Conservation (phyloP, 2,888 invertebrate genomes). For the Eupithecia centaureata region DNA sequence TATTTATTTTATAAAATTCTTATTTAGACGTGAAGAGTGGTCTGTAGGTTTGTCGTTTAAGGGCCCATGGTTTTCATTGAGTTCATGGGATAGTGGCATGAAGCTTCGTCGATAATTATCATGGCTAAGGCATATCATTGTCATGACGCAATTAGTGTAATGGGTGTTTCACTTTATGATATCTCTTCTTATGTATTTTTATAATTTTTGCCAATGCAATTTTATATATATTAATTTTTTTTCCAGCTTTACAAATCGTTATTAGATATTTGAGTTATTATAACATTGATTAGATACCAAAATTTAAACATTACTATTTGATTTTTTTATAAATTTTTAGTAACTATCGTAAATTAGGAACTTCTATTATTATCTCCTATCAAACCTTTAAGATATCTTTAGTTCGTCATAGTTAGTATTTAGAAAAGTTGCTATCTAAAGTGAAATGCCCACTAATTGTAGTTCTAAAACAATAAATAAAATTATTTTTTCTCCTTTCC, state of each 20-base stretch:
- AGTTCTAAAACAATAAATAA: conserved; percentile 47
- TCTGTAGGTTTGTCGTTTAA: conserved; percentile 28
- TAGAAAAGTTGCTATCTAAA: conserved; percentile 36
- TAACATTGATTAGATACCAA: background rate
- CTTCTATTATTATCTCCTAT: background rate
- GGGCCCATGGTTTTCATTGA: conserved; percentile 38
- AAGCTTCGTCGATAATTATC: conserved; percentile 69
- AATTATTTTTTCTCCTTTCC: conserved; percentile 68
- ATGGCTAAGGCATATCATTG: conserved; percentile 84
- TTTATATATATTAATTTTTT: background rate
- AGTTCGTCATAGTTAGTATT: background rate
- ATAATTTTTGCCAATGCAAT: conserved; percentile 10
- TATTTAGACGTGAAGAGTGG: conserved; percentile 7
- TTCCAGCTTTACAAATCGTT: background rate
- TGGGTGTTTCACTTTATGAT: conserved; percentile 67
- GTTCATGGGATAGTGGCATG: conserved; percentile 70
- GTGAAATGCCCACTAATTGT: conserved; percentile 54
- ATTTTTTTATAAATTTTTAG: background rate
- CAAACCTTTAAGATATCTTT: background rate
- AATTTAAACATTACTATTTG: background rate
- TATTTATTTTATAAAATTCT: background rate
- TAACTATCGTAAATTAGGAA: background rate
- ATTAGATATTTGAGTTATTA: background rate
- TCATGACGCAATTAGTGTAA: conserved; percentile 78
- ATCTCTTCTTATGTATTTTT: conserved; percentile 19